A percentile compares a stretch with the other conserved stretches of the same genome.
phyloP scores from a whole-genome alignment of 2,797 vertebrate species.

The Mustela erminea region DNA sequence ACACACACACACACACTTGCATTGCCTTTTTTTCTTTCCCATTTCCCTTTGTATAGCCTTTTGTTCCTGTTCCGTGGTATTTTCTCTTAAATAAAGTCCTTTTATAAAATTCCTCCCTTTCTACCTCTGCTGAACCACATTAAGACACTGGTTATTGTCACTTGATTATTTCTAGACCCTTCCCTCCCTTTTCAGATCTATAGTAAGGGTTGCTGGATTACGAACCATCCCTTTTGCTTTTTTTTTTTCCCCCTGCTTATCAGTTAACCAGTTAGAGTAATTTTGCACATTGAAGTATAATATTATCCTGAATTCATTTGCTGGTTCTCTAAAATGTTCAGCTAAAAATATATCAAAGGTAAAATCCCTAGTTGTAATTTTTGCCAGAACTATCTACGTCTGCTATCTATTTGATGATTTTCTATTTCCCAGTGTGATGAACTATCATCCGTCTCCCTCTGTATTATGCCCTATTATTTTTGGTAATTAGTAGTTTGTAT shows the following conservation, averaged over 20 bases:
- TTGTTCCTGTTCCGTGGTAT: neutral
- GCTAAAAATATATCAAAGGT: neutral
- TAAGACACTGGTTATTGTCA: neutral
- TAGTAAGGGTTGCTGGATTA: neutral
- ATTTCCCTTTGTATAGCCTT: neutral
- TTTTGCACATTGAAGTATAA: neutral
- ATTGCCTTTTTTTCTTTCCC: neutral
- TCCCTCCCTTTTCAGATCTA: neutral
- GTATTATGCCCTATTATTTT: neutral
- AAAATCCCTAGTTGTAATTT: neutral
- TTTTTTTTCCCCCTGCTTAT: neutral
- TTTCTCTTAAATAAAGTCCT: neutral
- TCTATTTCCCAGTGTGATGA: neutral
- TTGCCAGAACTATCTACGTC: fast-evolving
- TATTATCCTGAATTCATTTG: neutral
- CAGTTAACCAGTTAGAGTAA: neutral
- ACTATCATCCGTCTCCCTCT: neutral
- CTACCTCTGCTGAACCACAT: neutral
- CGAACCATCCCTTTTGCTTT: neutral
- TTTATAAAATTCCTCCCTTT: neutral
- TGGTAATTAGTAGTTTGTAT: neutral
- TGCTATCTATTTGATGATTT: neutral
- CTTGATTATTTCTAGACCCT: neutral
- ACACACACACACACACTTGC: no score
- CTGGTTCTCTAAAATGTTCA: neutral